Evolutionary conservation across 2,888 invertebrate species (phyloP).

Genomic region (Xestia c-nigrum): DNA sequence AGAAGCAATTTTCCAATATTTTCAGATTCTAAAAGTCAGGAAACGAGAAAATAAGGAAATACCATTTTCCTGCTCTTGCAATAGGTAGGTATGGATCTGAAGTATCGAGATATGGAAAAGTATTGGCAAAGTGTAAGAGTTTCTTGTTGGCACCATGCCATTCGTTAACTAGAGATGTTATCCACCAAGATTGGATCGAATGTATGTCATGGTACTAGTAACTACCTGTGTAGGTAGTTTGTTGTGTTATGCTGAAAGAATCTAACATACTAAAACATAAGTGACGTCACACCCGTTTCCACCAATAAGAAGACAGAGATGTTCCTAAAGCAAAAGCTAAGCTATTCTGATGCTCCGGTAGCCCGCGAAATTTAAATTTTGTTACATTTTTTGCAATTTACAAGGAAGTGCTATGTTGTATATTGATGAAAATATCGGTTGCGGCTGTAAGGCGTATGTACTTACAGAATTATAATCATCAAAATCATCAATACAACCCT

Average conservation of each 20-base stretch:
- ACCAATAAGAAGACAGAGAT: too few species aligned
- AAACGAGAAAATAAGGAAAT: conserved; percentile 15
- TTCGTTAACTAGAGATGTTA: conserved; percentile 49
- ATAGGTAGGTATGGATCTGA: neutral
- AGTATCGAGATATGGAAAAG: conserved; percentile 27
- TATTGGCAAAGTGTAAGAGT: conserved; percentile 45
- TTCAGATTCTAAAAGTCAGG: neutral
- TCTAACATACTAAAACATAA: neutral
- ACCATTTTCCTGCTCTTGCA: neutral
- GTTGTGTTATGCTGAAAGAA: neutral
- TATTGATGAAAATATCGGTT: too few species aligned
- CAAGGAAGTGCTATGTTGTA: too few species aligned
- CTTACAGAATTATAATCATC: too few species aligned
- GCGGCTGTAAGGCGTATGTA: too few species aligned
- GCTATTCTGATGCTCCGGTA: too few species aligned
- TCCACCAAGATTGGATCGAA: conserved; percentile 30
- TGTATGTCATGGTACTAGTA: conserved; percentile 23
- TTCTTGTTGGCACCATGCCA: conserved; percentile 52
- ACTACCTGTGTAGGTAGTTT: neutral
- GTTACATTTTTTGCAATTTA: too few species aligned
- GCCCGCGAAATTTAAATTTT: too few species aligned
- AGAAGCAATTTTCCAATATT: conserved; percentile 5
- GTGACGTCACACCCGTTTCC: neutral
- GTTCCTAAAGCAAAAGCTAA: too few species aligned
- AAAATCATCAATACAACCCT: too few species aligned